Percentiles rank a stretch among this genome's conserved stretches.
phyloP scores from a whole-genome alignment of 1,140 invertebrate species.

The Bombus superbus region DNA sequence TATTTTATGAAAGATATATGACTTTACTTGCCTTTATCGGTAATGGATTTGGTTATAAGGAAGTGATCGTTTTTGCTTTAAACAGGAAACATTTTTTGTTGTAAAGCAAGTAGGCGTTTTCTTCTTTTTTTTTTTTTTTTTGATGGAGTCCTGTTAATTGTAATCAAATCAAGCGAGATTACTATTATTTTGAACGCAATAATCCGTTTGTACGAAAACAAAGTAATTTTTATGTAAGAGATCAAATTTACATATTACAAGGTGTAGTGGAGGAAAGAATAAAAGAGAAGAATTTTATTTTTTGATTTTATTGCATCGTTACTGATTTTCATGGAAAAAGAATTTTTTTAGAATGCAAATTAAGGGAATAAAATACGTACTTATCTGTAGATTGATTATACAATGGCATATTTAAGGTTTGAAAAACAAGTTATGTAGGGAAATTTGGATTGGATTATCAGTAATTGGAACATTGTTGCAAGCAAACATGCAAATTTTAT shows the following conservation, averaged over 20 bases:
- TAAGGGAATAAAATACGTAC: background rate
- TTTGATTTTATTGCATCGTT: background rate
- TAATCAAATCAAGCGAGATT: no score
- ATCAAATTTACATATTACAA: background rate
- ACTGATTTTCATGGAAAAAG: background rate
- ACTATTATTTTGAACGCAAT: no score
- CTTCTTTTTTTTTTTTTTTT: no score
- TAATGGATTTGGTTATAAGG: no score
- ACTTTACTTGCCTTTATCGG: no score
- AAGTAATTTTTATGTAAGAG: background rate
- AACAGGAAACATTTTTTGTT: no score
- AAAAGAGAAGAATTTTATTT: background rate
- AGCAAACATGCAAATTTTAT: conserved; percentile 15
- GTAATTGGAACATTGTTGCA: background rate
- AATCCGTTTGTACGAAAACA: background rate
- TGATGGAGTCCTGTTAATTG: no score
- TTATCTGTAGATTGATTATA: background rate
- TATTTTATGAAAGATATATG: no score
- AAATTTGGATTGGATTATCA: conserved; percentile 3
- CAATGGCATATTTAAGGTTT: background rate
- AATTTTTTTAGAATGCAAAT: background rate
- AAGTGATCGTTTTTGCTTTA: no score
- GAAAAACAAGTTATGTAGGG: background rate
- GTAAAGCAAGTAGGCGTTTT: accelerated
- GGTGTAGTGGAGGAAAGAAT: background rate